Conservation (phyloP, 2,113 vertebrate genomes). For the Camelus bactrianus region DNA sequence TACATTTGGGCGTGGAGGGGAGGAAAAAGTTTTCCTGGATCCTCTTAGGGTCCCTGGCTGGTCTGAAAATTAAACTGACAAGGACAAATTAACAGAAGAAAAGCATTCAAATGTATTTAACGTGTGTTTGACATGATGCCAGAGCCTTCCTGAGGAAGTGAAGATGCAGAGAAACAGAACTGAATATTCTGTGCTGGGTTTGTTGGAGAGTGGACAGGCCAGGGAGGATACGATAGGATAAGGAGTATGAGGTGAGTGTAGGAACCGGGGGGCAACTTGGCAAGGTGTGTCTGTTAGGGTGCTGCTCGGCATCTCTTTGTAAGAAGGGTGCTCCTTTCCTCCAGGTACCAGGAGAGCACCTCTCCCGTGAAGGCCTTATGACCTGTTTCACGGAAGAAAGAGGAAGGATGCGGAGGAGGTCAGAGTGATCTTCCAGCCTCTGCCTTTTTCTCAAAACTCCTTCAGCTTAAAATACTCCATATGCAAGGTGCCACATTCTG, state of each 20-base stretch:
- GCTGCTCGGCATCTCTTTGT: neutral
- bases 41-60: neutral
- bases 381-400: neutral
- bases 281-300: neutral
- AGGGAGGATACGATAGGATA: too few species aligned
- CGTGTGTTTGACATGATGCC: neutral
- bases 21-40: neutral
- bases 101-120: neutral
- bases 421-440: neutral
- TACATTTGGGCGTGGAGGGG: neutral
- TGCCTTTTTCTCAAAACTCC: neutral
- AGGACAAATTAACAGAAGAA: neutral
- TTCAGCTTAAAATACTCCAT: neutral
- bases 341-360: neutral
- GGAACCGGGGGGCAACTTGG: neutral
- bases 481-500: neutral
- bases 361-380: neutral
- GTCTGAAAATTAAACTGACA: neutral
- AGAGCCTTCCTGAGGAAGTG: neutral
- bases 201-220: neutral
- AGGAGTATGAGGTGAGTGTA: neutral
- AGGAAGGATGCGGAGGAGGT: neutral
- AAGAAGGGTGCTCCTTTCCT: neutral
- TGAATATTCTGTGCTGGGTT: neutral
- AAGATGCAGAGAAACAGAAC: neutral